Evolutionary conservation across 2,113 vertebrate species (phyloP).

Genomic region (Centrocercus urophasianus): DNA sequence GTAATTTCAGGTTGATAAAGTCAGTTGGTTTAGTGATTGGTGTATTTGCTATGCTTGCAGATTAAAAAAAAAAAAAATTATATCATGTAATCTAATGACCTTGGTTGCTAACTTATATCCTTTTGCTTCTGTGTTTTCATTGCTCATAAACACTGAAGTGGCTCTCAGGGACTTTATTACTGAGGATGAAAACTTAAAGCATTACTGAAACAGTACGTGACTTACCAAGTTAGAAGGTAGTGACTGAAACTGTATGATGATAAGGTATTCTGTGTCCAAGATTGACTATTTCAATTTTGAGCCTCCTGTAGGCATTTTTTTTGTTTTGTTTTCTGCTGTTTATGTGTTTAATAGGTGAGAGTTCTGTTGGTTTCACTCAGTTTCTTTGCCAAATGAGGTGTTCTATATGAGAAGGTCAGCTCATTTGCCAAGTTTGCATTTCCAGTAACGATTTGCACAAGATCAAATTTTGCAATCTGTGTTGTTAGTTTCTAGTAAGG

Average conservation of each 20-base stretch:
- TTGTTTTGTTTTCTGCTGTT: not conserved
- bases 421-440: not conserved
- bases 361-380: not conserved
- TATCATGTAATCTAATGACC: not conserved
- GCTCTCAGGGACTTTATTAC: not conserved
- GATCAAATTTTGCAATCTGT: not conserved
- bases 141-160: not conserved
- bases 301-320: not conserved
- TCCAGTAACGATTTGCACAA: not conserved
- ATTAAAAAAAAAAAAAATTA: not conserved
- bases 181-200: not conserved
- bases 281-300: not conserved
- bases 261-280: not conserved
- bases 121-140: not conserved
- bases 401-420: not conserved
- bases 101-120: not conserved
- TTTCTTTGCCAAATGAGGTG: not conserved
- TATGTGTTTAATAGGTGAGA: not conserved
- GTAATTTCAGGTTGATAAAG: not conserved
- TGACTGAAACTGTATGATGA: not conserved
- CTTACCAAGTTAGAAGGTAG: not conserved
- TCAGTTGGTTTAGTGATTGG: slow-evolving; percentile 9
- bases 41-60: not conserved
- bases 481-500: not conserved
- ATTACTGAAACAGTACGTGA: not conserved